Base-by-base conservation (phyloP, 1,140 invertebrate genomes). In the Temnothorax curvispinosus region DNA sequence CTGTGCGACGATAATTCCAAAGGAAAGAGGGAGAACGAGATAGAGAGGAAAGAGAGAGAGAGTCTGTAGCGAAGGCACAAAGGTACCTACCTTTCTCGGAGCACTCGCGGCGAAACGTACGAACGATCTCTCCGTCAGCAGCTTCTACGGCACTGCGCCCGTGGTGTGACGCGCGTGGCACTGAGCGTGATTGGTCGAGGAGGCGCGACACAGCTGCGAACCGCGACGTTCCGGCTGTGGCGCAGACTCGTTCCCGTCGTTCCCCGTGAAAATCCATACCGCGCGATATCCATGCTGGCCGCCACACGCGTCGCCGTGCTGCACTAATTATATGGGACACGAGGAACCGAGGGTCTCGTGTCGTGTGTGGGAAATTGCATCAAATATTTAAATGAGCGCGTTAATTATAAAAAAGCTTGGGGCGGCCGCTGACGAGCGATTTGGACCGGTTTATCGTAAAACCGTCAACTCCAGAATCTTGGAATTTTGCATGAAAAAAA, bases 241-340 rank as follows among this genome's bases (percentile, higher is more conserved):
- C 93, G 94, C 91, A 92, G 90, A 77, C 90, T 93, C 88, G 64
- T 88, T 86, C 75, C 77, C 67, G 41, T 88, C 87, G 88, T 88
- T 84, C 54, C 85, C 85, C 78, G 80, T 81, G 91, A 94, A 94
- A 94, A 94, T 94, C 93, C 90, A 94, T 94, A 94, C 56, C 60
- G 44, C 15, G 21, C 71, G 44, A 75, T 27, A 27, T 27, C 27
- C 27, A 27, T 27, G 27, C 75, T 21, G 67, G 75, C 67, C 60
- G 32, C 44, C 41, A 47, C 60, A 8, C 41, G 27, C 6, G 35
- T n/a, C 32, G 11, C n/a, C 6, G 9, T 15, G 27, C 2, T 44
- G 3, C 3, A 56, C 41, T 62, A 84, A 84, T 84, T 75, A 74
- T 62, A 60, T 11, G 18, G 15, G 18, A 21, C n/a, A 13, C 18